phyloP scores from a whole-genome alignment of 2,113 vertebrate species.

The Pelodiscus sinensis region DNA sequence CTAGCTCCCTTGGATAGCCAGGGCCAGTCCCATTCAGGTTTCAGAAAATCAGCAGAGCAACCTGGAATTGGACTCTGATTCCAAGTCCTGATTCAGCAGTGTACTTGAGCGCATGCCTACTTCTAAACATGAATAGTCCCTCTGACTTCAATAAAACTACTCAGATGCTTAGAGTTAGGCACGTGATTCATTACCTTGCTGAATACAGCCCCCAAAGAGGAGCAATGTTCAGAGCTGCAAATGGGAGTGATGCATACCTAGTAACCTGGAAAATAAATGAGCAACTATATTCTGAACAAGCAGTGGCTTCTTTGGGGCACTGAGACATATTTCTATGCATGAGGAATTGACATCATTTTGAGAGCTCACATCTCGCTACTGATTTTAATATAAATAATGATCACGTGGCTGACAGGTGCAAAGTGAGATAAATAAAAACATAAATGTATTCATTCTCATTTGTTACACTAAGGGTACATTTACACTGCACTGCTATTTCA shows the following conservation, averaged over 20 bases:
- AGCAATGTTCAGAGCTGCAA: neutral
- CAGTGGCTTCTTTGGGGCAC: neutral
- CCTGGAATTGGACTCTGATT: neutral
- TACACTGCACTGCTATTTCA: too few relatives aligned
- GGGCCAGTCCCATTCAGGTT: neutral
- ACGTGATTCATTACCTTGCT: neutral
- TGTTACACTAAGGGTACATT: too few relatives aligned
- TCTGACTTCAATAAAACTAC: neutral
- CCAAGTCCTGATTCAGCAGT: neutral
- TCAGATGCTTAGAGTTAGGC: neutral
- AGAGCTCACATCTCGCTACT: accelerated
- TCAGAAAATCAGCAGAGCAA: neutral
- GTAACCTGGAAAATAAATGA: neutral
- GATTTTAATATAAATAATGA: neutral
- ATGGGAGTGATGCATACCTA: neutral
- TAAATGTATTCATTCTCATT: neutral
- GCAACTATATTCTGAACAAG: neutral
- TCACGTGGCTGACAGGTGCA: neutral
- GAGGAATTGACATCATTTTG: neutral
- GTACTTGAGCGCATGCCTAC: neutral
- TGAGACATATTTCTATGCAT: neutral
- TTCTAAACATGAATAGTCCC: neutral
- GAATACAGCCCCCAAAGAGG: neutral
- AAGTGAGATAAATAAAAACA: neutral
- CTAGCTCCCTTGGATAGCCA: neutral